Base-by-base conservation (phyloP, 2,888 invertebrate genomes). In the Brachylomia viminalis region DNA sequence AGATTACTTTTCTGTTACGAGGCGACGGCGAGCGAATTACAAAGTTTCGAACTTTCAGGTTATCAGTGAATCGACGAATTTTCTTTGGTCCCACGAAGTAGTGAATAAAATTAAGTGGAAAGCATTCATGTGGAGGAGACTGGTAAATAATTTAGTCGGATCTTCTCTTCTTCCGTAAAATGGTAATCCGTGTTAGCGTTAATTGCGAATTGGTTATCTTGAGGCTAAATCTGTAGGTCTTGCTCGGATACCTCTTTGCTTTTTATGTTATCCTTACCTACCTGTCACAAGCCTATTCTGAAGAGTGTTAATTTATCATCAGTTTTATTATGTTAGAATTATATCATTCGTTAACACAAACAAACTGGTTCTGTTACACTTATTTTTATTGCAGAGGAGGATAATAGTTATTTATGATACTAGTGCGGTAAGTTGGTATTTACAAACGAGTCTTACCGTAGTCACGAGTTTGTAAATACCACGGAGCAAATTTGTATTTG, bases 1-100 rank as follows among this genome's bases (percentile, higher is more conserved):
- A 59, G 67, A 75, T 83, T 80, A 72, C 56, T 81, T 87, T 86
- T 75, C 73, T 79, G 58, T 77, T 79, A 75, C 33, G 64, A 75
- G 61, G 66, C 68, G 58, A 38, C 23, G 27, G 27, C 23, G 17
- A 72, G 52, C n/a, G 66, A 79, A 83, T 78, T 49, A 77, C 64
- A 54, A 61, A 83, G 56, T 83, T 86, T 30, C 6, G n/a, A 83
- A 83, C 77, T 75, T 61, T 13, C 15, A 33, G 27, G 20, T 30
- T 62, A n/a, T 61, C 33, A 33, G 68, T 75, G 67, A 80, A 79
- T 61, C 38, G 52, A 58, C 27, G n/a, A 15, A 71, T 69, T 65
- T 62, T 70, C 52, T 66, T 62, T 70, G 45, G 33, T 45, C 4
- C 11, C 1, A 38, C 33, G 6, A 42, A 65, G 59, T 75, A 47